These are phyloP conservation scores for Deilephila porcellus DNA, from an alignment of 2,888 invertebrate species.

Conservation along the genomic window DNA sequence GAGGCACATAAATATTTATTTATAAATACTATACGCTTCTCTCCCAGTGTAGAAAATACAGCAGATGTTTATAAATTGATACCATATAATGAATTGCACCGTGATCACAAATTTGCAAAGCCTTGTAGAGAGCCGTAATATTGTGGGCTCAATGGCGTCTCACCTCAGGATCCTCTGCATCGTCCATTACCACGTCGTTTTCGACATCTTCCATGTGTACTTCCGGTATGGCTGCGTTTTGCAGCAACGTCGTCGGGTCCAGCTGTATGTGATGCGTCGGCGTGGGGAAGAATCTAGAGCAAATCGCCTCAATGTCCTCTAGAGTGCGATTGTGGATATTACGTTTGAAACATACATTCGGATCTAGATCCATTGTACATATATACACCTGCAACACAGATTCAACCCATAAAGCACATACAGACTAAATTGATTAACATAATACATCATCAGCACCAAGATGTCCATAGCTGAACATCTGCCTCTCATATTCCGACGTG, in stretches of 20 bases:
- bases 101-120: background rate
- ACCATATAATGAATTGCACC: background rate
- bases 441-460: too few relatives aligned
- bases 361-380: slow-evolving; percentile 93
- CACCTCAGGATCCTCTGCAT: slow-evolving; percentile 77
- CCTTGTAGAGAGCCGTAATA: slow-evolving; percentile 29
- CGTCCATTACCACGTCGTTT: slow-evolving; percentile 73
- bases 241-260: slow-evolving; percentile 93
- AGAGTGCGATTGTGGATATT: slow-evolving; percentile 93
- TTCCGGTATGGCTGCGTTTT: slow-evolving; percentile 92
- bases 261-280: slow-evolving; percentile 92
- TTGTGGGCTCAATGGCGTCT: slow-evolving; percentile 50
- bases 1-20: background rate
- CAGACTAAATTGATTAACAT: too few relatives aligned
- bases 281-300: slow-evolving; percentile 90
- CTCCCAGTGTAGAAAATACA: too few relatives aligned
- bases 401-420: background rate
- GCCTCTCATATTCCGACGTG: too few relatives aligned
- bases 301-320: slow-evolving; percentile 90
- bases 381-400: slow-evolving; percentile 90
- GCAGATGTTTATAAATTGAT: background rate
- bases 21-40: too few relatives aligned
- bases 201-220: slow-evolving; percentile 93
- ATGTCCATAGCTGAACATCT: too few relatives aligned
- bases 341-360: slow-evolving; percentile 90